These are phyloP conservation scores for Drosophila melanica DNA, from an alignment of 1,140 invertebrate genomes.

Conservation along the genomic window DNA sequence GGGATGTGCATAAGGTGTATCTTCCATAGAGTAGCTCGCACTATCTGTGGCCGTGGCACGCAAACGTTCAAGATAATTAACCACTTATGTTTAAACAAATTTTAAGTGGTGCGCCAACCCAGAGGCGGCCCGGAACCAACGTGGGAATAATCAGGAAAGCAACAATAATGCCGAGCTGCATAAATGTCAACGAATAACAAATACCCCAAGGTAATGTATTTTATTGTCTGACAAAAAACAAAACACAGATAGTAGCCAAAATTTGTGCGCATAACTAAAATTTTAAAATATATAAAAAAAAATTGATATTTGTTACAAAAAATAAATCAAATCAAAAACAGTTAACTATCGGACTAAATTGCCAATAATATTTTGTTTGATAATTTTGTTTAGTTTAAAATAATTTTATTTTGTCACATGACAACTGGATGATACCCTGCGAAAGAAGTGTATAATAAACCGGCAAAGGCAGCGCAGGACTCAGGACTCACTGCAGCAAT, in stretches of 20 bases:
- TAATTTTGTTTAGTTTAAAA: no score
- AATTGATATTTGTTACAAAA: no score
- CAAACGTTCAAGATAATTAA: conserved; percentile 79
- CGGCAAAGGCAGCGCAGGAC: conserved; percentile 34
- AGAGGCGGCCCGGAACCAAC: conserved; percentile 46
- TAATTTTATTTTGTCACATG: neutral
- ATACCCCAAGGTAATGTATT: conserved; percentile 31
- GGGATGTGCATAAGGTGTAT: conserved; percentile 31
- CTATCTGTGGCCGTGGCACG: conserved; percentile 53
- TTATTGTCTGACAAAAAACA: no score
- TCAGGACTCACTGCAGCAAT: conserved; percentile 65
- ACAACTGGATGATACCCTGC: neutral
- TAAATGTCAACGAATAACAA: conserved; percentile 28
- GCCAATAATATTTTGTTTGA: no score
- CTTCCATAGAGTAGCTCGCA: conserved; percentile 31
- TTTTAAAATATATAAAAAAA: no score
- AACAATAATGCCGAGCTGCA: conserved; percentile 28
- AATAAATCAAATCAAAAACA: no score
- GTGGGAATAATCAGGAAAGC: conserved; percentile 71
- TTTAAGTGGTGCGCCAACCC: conserved; percentile 61
- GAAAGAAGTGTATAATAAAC: conserved; percentile 16
- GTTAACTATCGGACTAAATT: no score
- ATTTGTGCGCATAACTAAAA: no score
- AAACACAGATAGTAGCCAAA: no score
- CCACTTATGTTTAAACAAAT: conserved; percentile 81